These are phyloP conservation scores for Danio rerio DNA, from an alignment of 2,113 vertebrate genomes.

Conservation along the genomic window GRCz12tu NC_133181.1:26199001-26199500, in stretches of 20 bases:
- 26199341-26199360: background rate
- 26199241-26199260: constrained; percentile 6
- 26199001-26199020: background rate
- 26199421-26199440: background rate
- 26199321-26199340: background rate
- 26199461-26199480: too few relatives aligned
- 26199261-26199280: background rate
- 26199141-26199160: background rate
- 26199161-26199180: background rate
- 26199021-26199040: background rate
- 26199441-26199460: too few relatives aligned
- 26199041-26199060: background rate
- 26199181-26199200: background rate
- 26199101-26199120: background rate
- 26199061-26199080: background rate
- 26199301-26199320: background rate
- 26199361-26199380: background rate
- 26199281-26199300: background rate
- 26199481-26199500: too few relatives aligned
- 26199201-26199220: background rate
- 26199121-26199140: background rate
- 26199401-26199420: background rate
- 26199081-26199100: background rate
- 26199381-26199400: background rate
- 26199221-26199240: constrained; percentile 2